Percentiles rank a stretch among this genome's conserved stretches.
These are phyloP conservation scores for Proctacanthus coquilletti DNA, from an alignment of 1,140 invertebrate species.

Conservation along the genomic window DNA sequence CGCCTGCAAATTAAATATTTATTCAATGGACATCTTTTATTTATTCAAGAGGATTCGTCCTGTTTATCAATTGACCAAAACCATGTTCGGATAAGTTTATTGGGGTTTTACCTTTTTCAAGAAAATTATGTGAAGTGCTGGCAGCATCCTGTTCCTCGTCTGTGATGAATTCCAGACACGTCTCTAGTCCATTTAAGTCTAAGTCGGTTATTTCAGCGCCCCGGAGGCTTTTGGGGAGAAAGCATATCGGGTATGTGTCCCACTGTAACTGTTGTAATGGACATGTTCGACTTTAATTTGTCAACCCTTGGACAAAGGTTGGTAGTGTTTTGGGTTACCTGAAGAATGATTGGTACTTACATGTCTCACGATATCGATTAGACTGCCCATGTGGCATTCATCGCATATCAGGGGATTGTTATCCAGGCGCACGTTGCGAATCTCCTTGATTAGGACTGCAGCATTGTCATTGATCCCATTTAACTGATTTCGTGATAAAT, in stretches of 20 bases:
- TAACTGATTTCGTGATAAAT: constrained; percentile 43
- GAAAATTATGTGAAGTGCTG: constrained; percentile 30
- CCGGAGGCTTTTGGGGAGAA: constrained; percentile 24
- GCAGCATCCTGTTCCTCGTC: constrained; percentile 30
- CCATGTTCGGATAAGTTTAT: background rate
- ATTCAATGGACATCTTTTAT: no score
- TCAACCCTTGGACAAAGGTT: no score
- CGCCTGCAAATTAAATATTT: constrained; percentile 16
- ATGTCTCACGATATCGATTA: constrained; percentile 26
- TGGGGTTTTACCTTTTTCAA: constrained; percentile 19
- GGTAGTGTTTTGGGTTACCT: no score
- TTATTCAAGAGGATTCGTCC: background rate
- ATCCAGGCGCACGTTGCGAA: constrained; percentile 35
- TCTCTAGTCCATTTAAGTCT: constrained; percentile 21
- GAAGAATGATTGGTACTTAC: constrained; percentile 16
- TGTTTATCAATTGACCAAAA: background rate
- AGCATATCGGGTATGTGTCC: constrained; percentile 29
- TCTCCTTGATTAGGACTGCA: constrained; percentile 31
- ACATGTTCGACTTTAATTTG: no score
- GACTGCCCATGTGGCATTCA: constrained; percentile 38
- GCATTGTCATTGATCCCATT: constrained; percentile 37
- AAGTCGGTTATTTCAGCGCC: constrained; percentile 28
- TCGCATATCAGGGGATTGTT: constrained; percentile 51
- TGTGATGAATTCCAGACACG: constrained; percentile 25
- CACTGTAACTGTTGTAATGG: constrained; percentile 24